Evolutionary conservation across 1,140 invertebrate genomes (phyloP), one percentile per base, ranked within the genome.

Genomic region (Helicoverpa armigera): DNA sequence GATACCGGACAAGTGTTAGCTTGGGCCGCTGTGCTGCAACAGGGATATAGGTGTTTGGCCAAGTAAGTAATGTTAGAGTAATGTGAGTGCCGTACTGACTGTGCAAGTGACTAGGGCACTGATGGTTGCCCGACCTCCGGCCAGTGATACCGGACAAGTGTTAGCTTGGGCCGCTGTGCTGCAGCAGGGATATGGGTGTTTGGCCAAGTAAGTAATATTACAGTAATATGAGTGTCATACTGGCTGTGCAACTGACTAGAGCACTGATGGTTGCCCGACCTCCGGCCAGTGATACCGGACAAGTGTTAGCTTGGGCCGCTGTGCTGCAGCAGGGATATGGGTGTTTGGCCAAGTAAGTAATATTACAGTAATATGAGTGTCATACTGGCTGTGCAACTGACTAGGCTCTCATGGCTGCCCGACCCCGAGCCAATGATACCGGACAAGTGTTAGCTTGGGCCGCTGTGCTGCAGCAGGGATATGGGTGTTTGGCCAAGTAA

Each of bases 21-120:
- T 12, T 99, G 98, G 98, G 92, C 98, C 0, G 95, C 97, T 2
- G 98, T 98, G 0, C 96, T 99, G 94, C 97, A 98, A 86, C 97
- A 98, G 93, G 98, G 96, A 2, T 96, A 97, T 87, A 94, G 97
- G 0, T 98, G 98, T 93, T 94, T 99, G 14, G 96, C 96, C 3
- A 94, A 95, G 95, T 94, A 35, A 87, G 87, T 80, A 14, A 7
- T 1, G 2, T 16, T 7, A 35, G 4, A 5, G 4, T 5, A 35
- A 95, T 73, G 43, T 95, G 70, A 85, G 89, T 2, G 90, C 95
- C 0, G 93, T 95, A 70, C 93, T 98, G 14, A 98, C 98, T 87
- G 97, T 96, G 0, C 97, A 98, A 90, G 95, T 99, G 2, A 96
- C 98, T 0, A n/a, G n/a, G n/a, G 95, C 95, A 0, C 79, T 95